These are phyloP conservation scores for Heliconius himera DNA, from an alignment of 1,140 invertebrate genomes.

Conservation along the genomic window DNA sequence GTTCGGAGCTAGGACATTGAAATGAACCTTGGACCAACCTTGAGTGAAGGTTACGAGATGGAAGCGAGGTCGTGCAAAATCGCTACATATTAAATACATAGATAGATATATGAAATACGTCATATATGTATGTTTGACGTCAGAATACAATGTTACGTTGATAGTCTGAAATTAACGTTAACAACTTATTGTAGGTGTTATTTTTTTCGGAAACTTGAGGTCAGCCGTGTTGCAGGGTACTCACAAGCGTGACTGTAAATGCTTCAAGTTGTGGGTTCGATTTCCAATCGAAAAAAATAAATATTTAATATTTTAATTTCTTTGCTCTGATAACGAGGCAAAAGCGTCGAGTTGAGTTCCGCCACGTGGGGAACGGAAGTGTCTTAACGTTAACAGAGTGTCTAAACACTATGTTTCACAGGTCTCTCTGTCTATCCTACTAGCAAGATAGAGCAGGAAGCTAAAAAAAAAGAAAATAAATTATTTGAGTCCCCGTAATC, in stretches of 20 bases:
- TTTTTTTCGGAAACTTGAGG: not conserved
- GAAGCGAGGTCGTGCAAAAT: slow-evolving; percentile 13
- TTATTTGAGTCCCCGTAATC: no score
- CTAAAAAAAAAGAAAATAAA: no score
- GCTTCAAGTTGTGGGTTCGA: not conserved
- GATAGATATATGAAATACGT: not conserved
- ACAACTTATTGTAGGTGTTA: not conserved
- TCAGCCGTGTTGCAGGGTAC: no score
- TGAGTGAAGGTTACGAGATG: not conserved
- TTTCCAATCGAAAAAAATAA: not conserved
- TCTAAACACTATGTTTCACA: no score
- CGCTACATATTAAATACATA: slow-evolving; percentile 4
- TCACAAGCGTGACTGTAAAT: not conserved
- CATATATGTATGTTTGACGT: not conserved
- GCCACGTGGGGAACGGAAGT: no score
- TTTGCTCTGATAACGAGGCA: no score
- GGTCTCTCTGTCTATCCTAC: no score
- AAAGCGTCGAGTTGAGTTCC: no score
- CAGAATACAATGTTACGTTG: not conserved
- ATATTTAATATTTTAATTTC: not conserved
- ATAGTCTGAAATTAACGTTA: not conserved
- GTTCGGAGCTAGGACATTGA: slow-evolving; percentile 21
- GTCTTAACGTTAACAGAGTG: no score
- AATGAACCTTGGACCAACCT: not conserved
- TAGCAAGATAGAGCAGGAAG: no score